Percentiles rank a stretch among this genome's conserved stretches.
These are phyloP conservation scores for Calephelis nemesis DNA, from an alignment of 1,140 invertebrate species.

Conservation along the genomic window DNA sequence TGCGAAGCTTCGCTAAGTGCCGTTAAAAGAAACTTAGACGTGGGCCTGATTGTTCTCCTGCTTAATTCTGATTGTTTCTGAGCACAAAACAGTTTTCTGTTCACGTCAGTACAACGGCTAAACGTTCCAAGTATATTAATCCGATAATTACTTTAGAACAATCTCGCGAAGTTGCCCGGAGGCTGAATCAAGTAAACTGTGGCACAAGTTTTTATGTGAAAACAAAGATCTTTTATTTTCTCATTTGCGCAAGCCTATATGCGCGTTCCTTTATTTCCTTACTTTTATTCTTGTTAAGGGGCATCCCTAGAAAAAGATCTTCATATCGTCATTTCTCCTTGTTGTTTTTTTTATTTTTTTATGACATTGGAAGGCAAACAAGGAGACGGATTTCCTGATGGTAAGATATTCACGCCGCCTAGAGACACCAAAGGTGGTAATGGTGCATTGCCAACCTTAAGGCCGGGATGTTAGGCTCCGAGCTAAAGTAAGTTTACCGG, in stretches of 20 bases:
- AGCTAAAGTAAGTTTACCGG: too few species aligned
- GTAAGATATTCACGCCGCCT: too few species aligned
- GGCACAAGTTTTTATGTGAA: slow-evolving; percentile 57
- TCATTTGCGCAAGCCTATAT: slow-evolving; percentile 38
- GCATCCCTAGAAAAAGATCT: too few species aligned
- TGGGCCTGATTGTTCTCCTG: slow-evolving; percentile 71
- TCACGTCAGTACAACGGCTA: slow-evolving; percentile 63
- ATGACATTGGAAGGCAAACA: too few species aligned
- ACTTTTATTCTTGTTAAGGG: background rate
- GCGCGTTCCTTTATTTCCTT: background rate
- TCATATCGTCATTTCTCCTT: too few species aligned
- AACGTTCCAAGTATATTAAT: slow-evolving; percentile 72
- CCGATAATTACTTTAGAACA: slow-evolving; percentile 78
- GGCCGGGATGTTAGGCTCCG: too few species aligned
- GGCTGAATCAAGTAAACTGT: slow-evolving; percentile 49
- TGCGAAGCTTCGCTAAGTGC: slow-evolving; percentile 69
- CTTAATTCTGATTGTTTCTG: slow-evolving; percentile 76
- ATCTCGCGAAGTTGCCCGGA: slow-evolving; percentile 68
- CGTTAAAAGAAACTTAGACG: slow-evolving; percentile 78
- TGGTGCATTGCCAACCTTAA: too few species aligned
- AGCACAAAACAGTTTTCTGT: slow-evolving; percentile 66
- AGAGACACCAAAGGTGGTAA: too few species aligned
- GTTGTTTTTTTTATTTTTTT: too few species aligned
- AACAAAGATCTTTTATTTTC: slow-evolving; percentile 57
- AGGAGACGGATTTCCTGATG: too few species aligned